A percentile compares a stretch with the other conserved stretches of the same genome.
Evolutionary conservation across 2,888 invertebrate genomes (phyloP).

Genomic region (Punctoribates punctum): DNA sequence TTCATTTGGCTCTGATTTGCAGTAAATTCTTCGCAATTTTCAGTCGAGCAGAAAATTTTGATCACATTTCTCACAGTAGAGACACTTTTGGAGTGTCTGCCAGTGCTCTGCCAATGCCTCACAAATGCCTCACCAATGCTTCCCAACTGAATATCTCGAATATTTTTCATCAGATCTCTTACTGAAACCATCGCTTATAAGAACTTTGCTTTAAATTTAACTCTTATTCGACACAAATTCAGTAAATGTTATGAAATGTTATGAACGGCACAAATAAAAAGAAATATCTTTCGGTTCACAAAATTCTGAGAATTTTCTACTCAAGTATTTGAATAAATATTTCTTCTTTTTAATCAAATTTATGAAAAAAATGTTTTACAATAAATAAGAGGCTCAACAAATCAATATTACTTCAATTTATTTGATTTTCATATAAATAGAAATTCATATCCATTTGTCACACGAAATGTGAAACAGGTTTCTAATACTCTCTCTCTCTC

Average conservation of each 20-base stretch:
- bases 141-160: not conserved
- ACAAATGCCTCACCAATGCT: no score
- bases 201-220: not conserved
- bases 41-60: conserved; percentile 16
- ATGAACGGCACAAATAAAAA: no score
- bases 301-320: not conserved
- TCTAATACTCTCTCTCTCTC: not conserved
- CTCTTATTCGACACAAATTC: not conserved
- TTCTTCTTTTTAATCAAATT: not conserved
- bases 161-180: conserved; percentile 2
- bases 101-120: not conserved
- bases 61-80: conserved; percentile 10
- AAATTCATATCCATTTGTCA: not conserved
- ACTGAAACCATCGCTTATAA: not conserved
- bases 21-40: not conserved
- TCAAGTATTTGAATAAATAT: not conserved
- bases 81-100: not conserved
- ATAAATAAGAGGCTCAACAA: not conserved
- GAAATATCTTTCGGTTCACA: no score
- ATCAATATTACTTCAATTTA: not conserved
- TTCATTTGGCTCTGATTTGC: not conserved
- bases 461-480: not conserved
- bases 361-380: not conserved
- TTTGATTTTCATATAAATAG: conserved; percentile 17
- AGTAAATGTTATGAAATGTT: not conserved